Evolutionary conservation across 2,888 invertebrate genomes (phyloP).

Genomic region (Drosophila lacicola): DNA sequence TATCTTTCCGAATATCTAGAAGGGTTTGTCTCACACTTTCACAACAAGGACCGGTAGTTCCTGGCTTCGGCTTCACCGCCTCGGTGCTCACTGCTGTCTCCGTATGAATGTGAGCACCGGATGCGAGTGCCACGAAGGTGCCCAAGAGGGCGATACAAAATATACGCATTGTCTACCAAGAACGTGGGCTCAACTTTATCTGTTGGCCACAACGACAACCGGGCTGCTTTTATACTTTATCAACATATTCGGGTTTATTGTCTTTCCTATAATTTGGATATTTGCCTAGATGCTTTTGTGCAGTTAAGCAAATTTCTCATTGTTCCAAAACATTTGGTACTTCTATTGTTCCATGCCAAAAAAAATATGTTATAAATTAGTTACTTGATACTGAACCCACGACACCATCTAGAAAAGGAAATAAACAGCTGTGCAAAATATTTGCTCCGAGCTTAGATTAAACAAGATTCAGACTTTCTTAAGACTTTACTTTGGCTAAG

Average conservation of each 20-base stretch:
- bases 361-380: constrained; percentile 23
- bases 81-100: constrained; percentile 39
- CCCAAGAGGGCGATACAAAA: constrained; percentile 59
- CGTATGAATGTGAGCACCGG: constrained; percentile 49
- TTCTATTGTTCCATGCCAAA: constrained; percentile 48
- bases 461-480: constrained; percentile 55
- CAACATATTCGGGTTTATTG: constrained; percentile 20
- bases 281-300: constrained; percentile 69
- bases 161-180: constrained; percentile 61
- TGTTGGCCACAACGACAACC: constrained; percentile 39
- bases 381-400: constrained; percentile 10
- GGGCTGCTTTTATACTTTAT: constrained; percentile 60
- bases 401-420: constrained; percentile 21
- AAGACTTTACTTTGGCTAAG: constrained; percentile 31
- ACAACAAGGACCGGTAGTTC: constrained; percentile 51
- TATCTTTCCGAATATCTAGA: constrained; percentile 66
- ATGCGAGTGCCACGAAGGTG: constrained; percentile 45
- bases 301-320: constrained; percentile 60
- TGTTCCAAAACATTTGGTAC: constrained; percentile 69
- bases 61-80: constrained; percentile 27
- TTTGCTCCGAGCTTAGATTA: constrained; percentile 58
- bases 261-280: constrained; percentile 37
- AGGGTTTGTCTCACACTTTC: constrained; percentile 71
- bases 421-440: constrained; percentile 70
- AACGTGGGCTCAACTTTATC: constrained; percentile 40